These are phyloP conservation scores for Garrulus glandarius DNA, from an alignment of 2,797 vertebrate genomes.

Conservation along the genomic window DNA sequence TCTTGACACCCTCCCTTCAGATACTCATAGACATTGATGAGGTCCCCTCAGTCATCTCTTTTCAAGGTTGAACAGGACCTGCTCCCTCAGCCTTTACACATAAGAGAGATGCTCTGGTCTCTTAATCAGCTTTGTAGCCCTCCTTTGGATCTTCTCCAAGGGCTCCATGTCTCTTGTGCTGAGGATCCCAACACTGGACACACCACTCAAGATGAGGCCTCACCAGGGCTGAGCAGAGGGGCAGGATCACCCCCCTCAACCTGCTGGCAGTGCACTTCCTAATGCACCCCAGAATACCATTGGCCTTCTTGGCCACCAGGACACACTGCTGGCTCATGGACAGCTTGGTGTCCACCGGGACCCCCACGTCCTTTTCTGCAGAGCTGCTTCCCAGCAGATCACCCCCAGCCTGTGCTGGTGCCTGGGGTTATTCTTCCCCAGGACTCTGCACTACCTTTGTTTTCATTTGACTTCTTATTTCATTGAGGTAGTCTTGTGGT, in stretches of 20 bases:
- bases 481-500: neutral
- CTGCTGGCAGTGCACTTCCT: neutral
- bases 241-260: neutral
- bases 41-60: neutral
- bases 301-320: neutral
- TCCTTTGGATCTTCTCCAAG: neutral
- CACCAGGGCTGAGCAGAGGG: neutral
- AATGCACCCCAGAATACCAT: neutral
- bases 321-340: neutral
- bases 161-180: neutral
- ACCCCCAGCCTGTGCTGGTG: fast-evolving
- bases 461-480: neutral
- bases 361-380: neutral
- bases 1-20: neutral
- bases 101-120: neutral
- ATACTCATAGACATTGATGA: neutral
- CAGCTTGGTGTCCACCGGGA: neutral
- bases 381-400: neutral
- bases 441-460: neutral
- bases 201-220: neutral
- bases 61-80: neutral
- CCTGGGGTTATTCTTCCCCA: neutral
- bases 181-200: neutral
- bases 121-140: neutral
- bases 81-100: neutral